Conservation (phyloP, 2,797 vertebrate species). For the Erpetoichthys calabaricus region DNA sequence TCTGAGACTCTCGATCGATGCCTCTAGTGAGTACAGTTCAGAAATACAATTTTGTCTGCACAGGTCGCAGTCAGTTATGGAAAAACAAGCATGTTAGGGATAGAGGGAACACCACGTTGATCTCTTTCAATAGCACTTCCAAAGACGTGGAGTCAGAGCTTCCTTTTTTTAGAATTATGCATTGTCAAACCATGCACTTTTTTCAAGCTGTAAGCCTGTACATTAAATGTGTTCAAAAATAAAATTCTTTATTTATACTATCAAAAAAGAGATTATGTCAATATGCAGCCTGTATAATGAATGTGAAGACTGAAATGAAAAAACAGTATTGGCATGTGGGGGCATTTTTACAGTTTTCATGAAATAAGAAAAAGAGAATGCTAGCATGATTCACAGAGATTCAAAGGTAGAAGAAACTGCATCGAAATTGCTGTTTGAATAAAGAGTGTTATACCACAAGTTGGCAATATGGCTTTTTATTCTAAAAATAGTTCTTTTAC, state of each 20-base stretch:
- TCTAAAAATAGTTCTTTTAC: neutral
- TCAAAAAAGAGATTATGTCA: neutral
- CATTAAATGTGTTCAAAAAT: neutral
- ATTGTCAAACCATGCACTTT: neutral
- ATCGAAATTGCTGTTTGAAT: conserved; percentile 6
- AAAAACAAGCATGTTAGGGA: too few relatives aligned
- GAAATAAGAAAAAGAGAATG: neutral
- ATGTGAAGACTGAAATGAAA: neutral
- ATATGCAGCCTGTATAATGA: neutral
- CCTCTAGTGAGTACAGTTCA: too few relatives aligned
- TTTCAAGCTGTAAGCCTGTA: neutral
- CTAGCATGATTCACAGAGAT: neutral
- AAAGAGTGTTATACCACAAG: conserved; percentile 3
- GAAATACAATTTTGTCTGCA: too few relatives aligned
- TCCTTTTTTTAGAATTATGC: neutral
- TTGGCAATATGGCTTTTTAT: conserved; percentile 1
- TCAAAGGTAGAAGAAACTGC: neutral
- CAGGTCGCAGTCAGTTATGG: too few relatives aligned
- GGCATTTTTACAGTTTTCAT: neutral
- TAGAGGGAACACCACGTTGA: conserved; percentile 4
- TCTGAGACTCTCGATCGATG: too few relatives aligned
- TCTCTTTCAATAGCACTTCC: conserved; percentile 23
- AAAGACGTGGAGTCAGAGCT: conserved; percentile 1
- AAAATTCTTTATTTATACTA: conserved; percentile 9
- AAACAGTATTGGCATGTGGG: conserved; percentile 1